Base-by-base conservation (phyloP, 2,113 vertebrate species). In the Etheostoma spectabile region DNA sequence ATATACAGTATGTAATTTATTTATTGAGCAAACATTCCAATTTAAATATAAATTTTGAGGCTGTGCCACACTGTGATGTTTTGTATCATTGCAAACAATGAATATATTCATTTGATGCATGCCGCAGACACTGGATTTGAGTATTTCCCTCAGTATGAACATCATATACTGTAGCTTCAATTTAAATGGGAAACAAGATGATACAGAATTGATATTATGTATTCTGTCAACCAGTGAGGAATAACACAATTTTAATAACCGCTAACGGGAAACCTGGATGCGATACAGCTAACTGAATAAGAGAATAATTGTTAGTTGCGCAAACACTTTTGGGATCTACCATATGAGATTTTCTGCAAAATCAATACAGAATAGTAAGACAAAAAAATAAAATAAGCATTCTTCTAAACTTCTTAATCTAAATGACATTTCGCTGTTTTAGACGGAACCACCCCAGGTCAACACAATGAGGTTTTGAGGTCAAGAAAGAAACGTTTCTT, bases 401-500 rank as follows among this genome's bases (percentile, higher is more conserved):
- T 80, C 60, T 33, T 80, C 75, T 70, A 61, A 87, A 76, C 35
- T 51, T 67, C 67, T 73, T 52, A 11, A 65, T 86, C 38, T 65
- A 74, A 86, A 80, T 62, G 84, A 71, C 7, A 65, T 70, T 16
- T 33, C 72, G 12, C 19, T 0, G 80, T 33, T 51, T 82, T 70
- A 48, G 49, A 59, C 3, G 63, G 74, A 81, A 35, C 22, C 67
- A 33, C 45, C 56, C 53, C 71, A 5, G 84, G 86, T 91, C 84
- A 85, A 13, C 70, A 59, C 88, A 86, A 89, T 79, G 18, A 90
- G 81, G 78, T 76, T 89, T 88, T 2, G 76, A 88, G 87, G 91
- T 93, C 83, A 74, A 51, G 81, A 57, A 27, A 42, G 21, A 80
- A 86, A 80, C 64, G 86, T 68, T 70, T 74, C 77, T 62, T 79